These are phyloP conservation scores for Etheostoma cragini DNA, from an alignment of 2,113 vertebrate genomes.

Conservation along the genomic window DNA sequence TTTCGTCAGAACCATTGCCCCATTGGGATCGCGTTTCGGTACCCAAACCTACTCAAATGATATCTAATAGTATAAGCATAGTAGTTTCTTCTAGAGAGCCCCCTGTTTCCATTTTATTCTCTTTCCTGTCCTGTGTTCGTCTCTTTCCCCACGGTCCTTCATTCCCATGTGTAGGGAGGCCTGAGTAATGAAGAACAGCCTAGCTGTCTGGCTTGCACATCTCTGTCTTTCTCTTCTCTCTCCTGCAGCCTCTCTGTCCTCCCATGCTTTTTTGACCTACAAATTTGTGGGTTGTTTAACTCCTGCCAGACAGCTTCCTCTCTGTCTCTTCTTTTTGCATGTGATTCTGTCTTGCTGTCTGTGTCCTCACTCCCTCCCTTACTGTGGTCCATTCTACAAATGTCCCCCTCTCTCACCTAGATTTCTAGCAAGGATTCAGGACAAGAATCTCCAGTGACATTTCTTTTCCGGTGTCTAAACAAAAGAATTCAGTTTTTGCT, in stretches of 20 bases:
- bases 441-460: constrained; percentile 43
- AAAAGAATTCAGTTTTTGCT: constrained; percentile 56
- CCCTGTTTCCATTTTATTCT: constrained; percentile 7
- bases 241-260: constrained; percentile 47
- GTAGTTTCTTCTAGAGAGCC: neutral
- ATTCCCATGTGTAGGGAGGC: constrained; percentile 47
- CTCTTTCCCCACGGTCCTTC: constrained; percentile 23
- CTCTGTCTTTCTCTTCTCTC: constrained; percentile 40
- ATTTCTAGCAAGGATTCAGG: constrained; percentile 35
- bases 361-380: constrained; percentile 24
- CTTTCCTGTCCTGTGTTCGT: constrained; percentile 15
- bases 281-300: constrained; percentile 80
- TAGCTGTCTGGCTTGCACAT: constrained; percentile 50
- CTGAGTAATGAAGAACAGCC: constrained; percentile 63
- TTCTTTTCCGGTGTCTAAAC: constrained; percentile 30
- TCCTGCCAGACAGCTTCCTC: constrained; percentile 73
- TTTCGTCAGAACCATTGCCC: no score
- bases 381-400: constrained; percentile 9
- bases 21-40: no score
- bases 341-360: constrained; percentile 29
- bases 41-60: neutral
- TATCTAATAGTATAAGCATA: neutral
- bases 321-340: constrained; percentile 28
- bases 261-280: constrained; percentile 84
- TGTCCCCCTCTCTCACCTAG: constrained; percentile 11